Percentiles rank a stretch among this genome's conserved stretches.
phyloP scores from a whole-genome alignment of 1,140 invertebrate genomes.

The Antheraea mylitta region DNA sequence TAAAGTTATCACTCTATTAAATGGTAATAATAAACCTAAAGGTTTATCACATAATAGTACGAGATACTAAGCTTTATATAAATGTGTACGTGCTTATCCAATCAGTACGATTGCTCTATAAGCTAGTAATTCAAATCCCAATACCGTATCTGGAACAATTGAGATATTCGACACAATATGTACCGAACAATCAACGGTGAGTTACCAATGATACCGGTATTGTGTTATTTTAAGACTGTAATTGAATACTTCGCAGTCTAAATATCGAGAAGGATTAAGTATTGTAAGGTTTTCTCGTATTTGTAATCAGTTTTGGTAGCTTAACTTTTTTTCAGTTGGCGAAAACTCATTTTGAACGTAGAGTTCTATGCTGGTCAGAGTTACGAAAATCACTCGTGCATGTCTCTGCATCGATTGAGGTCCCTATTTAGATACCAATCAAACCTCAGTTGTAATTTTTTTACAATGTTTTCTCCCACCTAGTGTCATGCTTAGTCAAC shows the following conservation, averaged over 20 bases:
- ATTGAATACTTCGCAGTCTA: neutral
- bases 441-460: too few species aligned
- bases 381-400: too few species aligned
- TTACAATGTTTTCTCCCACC: too few species aligned
- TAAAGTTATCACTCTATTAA: too few species aligned
- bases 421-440: too few species aligned
- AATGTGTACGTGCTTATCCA: neutral
- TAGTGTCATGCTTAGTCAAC: too few species aligned
- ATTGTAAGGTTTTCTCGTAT: neutral
- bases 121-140: neutral
- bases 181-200: neutral
- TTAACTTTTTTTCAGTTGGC: neutral
- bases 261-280: neutral
- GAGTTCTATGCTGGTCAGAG: too few species aligned
- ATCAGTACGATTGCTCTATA: neutral
- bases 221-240: neutral
- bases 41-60: too few species aligned
- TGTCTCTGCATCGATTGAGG: too few species aligned
- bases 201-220: neutral
- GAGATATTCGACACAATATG: slow-evolving; percentile 1
- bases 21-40: too few species aligned
- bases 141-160: neutral
- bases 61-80: neutral
- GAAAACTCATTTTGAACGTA: too few species aligned
- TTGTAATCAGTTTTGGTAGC: neutral